Evolutionary conservation across 92 coral and sea anemone species (phyloP).

Genomic region (Isaurus tuberculatus): DNA sequence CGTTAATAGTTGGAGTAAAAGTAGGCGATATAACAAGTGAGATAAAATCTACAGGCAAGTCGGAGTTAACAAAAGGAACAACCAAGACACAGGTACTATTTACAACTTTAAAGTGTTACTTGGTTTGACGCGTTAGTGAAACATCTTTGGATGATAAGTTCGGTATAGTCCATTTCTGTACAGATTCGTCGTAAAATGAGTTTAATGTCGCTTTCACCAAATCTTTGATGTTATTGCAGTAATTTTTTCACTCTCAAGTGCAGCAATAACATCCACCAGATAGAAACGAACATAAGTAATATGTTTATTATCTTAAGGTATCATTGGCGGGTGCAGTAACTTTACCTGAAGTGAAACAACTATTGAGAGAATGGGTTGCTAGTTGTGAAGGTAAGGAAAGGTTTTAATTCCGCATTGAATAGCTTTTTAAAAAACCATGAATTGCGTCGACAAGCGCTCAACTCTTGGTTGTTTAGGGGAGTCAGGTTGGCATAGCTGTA

Average conservation of each 20-base stretch:
- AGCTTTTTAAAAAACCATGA: too few species aligned
- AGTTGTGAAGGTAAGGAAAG: slow-evolving; percentile 47
- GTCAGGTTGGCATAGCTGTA: too few species aligned
- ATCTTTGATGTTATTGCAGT: too few species aligned
- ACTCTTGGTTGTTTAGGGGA: too few species aligned
- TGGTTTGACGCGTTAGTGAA: too few species aligned
- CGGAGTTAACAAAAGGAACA: background rate
- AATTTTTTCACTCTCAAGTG: too few species aligned
- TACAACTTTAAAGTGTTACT: background rate
- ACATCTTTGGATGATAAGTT: too few species aligned
- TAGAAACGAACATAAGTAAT: background rate
- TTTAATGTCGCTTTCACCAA: too few species aligned
- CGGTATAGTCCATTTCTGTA: too few species aligned
- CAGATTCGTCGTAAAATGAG: too few species aligned
- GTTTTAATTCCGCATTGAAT: background rate
- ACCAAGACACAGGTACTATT: slow-evolving; percentile 15
- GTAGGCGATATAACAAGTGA: background rate
- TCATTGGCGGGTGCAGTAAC: slow-evolving; percentile 82
- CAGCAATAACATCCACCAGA: too few species aligned
- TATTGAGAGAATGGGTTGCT: slow-evolving; percentile 78
- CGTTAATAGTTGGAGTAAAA: background rate
- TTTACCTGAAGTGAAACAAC: slow-evolving; percentile 72
- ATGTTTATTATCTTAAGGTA: slow-evolving; percentile 47
- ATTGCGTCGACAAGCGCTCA: background rate
- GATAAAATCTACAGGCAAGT: background rate